phyloP scores from a whole-genome alignment of 1,140 invertebrate genomes.

The Lineus longissimus region DNA sequence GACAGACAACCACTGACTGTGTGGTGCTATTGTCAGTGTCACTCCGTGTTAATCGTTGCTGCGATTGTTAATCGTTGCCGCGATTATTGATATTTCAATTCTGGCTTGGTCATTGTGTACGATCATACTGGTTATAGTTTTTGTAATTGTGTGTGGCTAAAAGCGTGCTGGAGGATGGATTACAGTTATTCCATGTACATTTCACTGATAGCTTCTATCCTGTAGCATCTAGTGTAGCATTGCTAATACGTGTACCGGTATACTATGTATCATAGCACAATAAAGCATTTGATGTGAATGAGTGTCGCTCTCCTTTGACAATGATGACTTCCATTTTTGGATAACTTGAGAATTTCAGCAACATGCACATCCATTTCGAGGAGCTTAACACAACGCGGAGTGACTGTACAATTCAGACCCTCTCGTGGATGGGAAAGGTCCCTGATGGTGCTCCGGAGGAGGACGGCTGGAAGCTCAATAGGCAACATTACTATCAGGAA shows the following conservation, averaged over 20 bases:
- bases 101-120: neutral
- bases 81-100: neutral
- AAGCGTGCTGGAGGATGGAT: too few species aligned
- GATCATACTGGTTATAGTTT: neutral
- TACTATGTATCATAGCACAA: too few species aligned
- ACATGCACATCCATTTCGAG: conserved; percentile 72
- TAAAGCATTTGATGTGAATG: too few species aligned
- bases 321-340: too few species aligned
- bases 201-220: too few species aligned
- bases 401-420: conserved; percentile 88
- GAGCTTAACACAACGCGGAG: conserved; percentile 85
- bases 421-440: conserved; percentile 98
- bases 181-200: too few species aligned
- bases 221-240: too few species aligned
- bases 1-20: too few species aligned
- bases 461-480: conserved; percentile 75
- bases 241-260: too few species aligned
- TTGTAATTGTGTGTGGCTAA: too few species aligned
- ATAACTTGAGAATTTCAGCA: neutral
- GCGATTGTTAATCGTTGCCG: neutral
- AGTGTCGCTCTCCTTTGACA: too few species aligned
- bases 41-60: neutral
- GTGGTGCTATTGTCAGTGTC: too few species aligned
- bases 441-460: conserved; percentile 88
- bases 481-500: conserved; percentile 94